These are phyloP conservation scores for Pteromalus puparum DNA, from an alignment of 1,140 invertebrate species.

Conservation along the genomic window DNA sequence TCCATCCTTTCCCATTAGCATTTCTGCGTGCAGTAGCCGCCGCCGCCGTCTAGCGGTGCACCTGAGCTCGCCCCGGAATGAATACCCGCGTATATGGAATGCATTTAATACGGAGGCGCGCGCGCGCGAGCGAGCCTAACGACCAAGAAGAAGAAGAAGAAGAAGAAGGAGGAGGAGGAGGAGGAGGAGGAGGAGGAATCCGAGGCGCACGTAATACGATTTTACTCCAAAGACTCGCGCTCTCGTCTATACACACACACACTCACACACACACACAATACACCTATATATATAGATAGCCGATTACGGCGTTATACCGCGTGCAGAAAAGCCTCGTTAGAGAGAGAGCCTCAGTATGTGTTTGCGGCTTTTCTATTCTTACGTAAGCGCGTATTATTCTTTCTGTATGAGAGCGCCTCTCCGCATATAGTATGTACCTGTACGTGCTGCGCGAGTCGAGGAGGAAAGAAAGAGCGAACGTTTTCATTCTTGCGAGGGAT, in stretches of 20 bases:
- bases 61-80: neutral
- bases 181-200: slow-evolving; percentile 9
- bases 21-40: slow-evolving; percentile 9
- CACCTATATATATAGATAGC: neutral
- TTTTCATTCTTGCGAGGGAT: neutral
- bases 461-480: neutral
- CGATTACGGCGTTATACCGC: neutral
- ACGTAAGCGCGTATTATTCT: neutral
- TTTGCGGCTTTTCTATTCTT: neutral
- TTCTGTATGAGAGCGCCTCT: neutral
- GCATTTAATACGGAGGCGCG: slow-evolving; percentile 25
- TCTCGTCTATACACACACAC: neutral
- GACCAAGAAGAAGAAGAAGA: slow-evolving; percentile 13
- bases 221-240: neutral
- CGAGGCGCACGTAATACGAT: slow-evolving; percentile 22
- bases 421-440: neutral
- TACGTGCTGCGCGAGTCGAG: too few relatives aligned
- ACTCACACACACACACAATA: neutral
- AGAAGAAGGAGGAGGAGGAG: neutral
- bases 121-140: neutral
- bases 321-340: neutral
- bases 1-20: slow-evolving; percentile 23
- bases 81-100: slow-evolving; percentile 34
- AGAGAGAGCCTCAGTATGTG: neutral
- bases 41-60: neutral